These are phyloP conservation scores for Margaritifera margaritifera DNA, from an alignment of 2,888 invertebrate species.

Conservation along the genomic window DNA sequence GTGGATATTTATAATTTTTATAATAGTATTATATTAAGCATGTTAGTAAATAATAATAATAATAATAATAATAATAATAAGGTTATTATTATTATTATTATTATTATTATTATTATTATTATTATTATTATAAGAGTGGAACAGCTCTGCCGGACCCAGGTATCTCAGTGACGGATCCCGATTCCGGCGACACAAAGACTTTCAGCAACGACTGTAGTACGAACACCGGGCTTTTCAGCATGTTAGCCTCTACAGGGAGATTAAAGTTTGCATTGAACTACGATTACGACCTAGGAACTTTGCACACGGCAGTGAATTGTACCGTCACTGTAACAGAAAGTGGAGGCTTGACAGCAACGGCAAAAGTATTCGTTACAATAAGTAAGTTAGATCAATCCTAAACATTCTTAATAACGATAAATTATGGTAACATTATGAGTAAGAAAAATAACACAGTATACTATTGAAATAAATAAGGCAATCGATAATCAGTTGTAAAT, in stretches of 20 bases:
- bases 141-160: slow-evolving; percentile 26
- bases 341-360: slow-evolving; percentile 25
- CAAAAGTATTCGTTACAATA: slow-evolving; percentile 24
- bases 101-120: too few relatives aligned
- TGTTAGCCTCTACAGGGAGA: slow-evolving; percentile 16
- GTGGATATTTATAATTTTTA: too few relatives aligned
- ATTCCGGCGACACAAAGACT: slow-evolving; percentile 25
- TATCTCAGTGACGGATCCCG: slow-evolving; percentile 34
- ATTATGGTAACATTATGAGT: too few relatives aligned
- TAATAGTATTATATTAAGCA: too few relatives aligned
- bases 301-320: slow-evolving; percentile 18
- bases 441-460: too few relatives aligned
- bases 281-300: slow-evolving; percentile 24
- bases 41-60: too few relatives aligned
- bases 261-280: slow-evolving; percentile 28
- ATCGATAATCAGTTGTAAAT: too few relatives aligned
- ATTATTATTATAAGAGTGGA: slow-evolving; percentile 20
- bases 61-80: too few relatives aligned
- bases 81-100: too few relatives aligned
- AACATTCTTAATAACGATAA: too few relatives aligned
- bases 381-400: slow-evolving; percentile 1
- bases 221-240: slow-evolving; percentile 18
- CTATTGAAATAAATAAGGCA: too few relatives aligned
- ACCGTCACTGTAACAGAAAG: slow-evolving; percentile 27
- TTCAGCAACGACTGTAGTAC: slow-evolving; percentile 23